These are phyloP conservation scores for Ichneumoninae sp. DNA, from an alignment of 2,888 invertebrate genomes.

Conservation along the genomic window DNA sequence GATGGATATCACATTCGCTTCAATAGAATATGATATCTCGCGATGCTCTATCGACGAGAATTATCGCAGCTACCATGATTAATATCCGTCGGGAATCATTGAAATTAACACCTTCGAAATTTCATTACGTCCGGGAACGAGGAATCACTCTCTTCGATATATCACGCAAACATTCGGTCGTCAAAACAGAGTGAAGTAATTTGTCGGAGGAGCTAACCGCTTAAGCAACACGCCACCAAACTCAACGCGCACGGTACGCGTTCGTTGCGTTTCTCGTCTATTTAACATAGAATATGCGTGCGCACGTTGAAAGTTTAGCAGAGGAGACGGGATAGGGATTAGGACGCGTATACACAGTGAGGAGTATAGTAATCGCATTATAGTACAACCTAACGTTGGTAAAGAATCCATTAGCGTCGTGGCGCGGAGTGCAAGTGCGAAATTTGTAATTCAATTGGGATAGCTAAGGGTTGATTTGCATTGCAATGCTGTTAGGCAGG, in stretches of 20 bases:
- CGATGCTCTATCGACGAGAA: no score
- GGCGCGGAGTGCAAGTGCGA: conserved; percentile 45
- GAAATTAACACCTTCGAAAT: background rate
- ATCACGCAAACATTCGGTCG: background rate
- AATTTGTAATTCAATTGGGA: conserved; percentile 64
- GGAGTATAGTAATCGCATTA: conserved; percentile 8
- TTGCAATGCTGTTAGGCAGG: conserved; percentile 40
- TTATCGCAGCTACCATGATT: background rate
- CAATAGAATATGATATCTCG: background rate
- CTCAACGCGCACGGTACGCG: conserved; percentile 4
- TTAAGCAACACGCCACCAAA: background rate
- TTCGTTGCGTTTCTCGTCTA: conserved; percentile 4
- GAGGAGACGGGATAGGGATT: conserved; percentile 28
- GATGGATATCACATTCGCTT: background rate
- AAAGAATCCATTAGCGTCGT: conserved; percentile 63
- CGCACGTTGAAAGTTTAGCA: conserved; percentile 44
- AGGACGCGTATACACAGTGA: conserved; percentile 29
- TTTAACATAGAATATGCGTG: conserved; percentile 36
- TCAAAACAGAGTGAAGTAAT: background rate
- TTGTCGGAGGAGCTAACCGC: background rate
- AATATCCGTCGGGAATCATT: background rate
- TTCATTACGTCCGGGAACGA: background rate
- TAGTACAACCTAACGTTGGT: conserved; percentile 24
- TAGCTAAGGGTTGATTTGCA: conserved; percentile 58
- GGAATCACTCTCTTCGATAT: background rate